Evolutionary conservation across 92 coral and sea anemone species (phyloP), one percentile per base, ranked within the genome.

Genomic region (Micromussa lordhowensis): DNA sequence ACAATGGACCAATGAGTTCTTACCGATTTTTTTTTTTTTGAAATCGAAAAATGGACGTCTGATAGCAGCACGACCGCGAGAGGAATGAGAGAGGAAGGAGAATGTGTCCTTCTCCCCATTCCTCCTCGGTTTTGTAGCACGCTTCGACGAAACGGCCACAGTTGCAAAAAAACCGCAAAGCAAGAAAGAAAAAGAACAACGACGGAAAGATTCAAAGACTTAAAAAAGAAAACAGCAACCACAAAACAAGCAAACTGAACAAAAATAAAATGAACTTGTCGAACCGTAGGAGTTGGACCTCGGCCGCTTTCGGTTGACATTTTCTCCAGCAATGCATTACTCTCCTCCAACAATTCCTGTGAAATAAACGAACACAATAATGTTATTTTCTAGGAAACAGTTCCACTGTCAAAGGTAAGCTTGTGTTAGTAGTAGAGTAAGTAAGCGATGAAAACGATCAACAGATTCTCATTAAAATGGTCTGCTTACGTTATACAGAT

Each of bases 311-410:
- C 86, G 16, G 78, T 83, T 16, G 78, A 70, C 86, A 83, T 70
- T 83, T 83, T 83, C 31, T 83, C 86, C 61, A 83, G 48, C 64
- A 83, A 53, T 18, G 75, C 68, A 69, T 83, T 83, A 35, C 86
- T 83, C 35, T 71, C 86, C 17, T 40, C 86, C 30, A 83, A 83
- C 31, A 83, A 53, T 30, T 71, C 78, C 86, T 83, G 26, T 5
- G 31, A 21, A 81, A 64, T 15, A 14, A 1, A 26, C 44, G 38
- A 44, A n/a, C n/a, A n/a, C n/a, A n/a, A 34, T 2, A 66, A 38
- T 8, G 53, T 73, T 21, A 31, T 40, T 22, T 40, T 36, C 53
- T 44, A 11, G 17, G 57, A 38, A 26, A 10, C 51, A 44, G 10
- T 44, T 44, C 1, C 12, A 44, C 13, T 44, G 51, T 44, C 12